Conservation (phyloP, 1,140 invertebrate species). For the Chionoecetes opilio region DNA sequence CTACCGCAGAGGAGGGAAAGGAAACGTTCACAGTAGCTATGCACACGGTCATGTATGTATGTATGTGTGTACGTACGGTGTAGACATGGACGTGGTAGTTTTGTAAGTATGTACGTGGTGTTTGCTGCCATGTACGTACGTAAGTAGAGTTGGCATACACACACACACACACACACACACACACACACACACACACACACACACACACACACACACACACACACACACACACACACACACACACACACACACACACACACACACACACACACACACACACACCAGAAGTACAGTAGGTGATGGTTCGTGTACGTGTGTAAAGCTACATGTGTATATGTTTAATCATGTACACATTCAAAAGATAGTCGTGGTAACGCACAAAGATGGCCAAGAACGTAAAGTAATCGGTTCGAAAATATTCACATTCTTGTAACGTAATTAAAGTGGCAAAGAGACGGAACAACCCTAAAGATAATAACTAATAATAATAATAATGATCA, state of each 20-base stretch:
- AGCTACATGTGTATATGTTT: not conserved
- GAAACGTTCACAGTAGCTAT: not conserved
- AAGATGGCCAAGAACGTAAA: not conserved
- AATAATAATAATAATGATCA: not conserved
- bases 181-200: conserved; percentile 3
- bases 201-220: conserved; percentile 56
- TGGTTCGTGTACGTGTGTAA: not conserved
- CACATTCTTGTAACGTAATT: no score
- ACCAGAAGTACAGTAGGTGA: not conserved
- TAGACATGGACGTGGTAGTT: not conserved
- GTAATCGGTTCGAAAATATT: no score
- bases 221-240: conserved; percentile 61
- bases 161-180: conserved; percentile 54
- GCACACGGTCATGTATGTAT: not conserved
- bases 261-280: conserved; percentile 47
- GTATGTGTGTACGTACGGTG: not conserved
- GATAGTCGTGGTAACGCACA: not conserved
- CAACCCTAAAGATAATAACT: not conserved
- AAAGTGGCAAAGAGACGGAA: no score
- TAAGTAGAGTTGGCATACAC: conserved; percentile 28
- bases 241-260: conserved; percentile 55
- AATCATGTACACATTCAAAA: not conserved
- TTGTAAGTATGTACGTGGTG: no score
- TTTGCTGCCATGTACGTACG: not conserved
- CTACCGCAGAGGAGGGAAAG: not conserved